Conservation (phyloP, 2,888 invertebrate species). For the Callyntrura sp. region DNA sequence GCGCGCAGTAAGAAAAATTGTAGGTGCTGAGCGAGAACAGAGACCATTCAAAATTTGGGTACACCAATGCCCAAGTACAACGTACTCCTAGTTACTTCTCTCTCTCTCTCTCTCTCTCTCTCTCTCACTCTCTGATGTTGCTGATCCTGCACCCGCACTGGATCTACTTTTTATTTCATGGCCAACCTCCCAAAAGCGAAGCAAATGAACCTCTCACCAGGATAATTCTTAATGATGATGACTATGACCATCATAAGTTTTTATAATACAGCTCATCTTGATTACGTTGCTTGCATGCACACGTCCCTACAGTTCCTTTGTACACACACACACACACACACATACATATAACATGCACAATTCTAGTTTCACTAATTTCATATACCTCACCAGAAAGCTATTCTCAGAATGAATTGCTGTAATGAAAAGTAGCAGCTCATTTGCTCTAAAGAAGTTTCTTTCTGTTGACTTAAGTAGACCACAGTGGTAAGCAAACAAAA, state of each 20-base stretch:
- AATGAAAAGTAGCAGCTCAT: conserved; percentile 47
- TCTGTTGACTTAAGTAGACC: conserved; percentile 19
- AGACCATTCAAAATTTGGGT: no score
- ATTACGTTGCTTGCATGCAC: neutral
- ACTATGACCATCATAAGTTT: conserved; percentile 21
- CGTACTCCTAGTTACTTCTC: no score
- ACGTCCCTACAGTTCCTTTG: neutral
- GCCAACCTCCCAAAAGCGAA: conserved; percentile 37
- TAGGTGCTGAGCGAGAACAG: no score
- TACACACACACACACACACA: no score
- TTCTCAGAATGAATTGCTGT: conserved; percentile 49
- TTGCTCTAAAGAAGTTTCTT: neutral
- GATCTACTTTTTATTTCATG: conserved; percentile 35
- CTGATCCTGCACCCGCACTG: conserved; percentile 53
- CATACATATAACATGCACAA: neutral
- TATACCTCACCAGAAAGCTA: neutral
- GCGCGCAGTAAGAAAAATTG: neutral
- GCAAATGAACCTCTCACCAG: conserved; percentile 77
- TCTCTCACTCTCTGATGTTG: conserved; percentile 19
- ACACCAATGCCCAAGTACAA: no score
- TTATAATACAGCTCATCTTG: neutral
- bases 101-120: no score
- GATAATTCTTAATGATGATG: conserved; percentile 60
- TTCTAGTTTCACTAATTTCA: neutral
- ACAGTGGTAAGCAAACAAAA: conserved; percentile 5